Conservation (phyloP, 2,797 vertebrate species). For the Threskiornis aethiopicus region DNA sequence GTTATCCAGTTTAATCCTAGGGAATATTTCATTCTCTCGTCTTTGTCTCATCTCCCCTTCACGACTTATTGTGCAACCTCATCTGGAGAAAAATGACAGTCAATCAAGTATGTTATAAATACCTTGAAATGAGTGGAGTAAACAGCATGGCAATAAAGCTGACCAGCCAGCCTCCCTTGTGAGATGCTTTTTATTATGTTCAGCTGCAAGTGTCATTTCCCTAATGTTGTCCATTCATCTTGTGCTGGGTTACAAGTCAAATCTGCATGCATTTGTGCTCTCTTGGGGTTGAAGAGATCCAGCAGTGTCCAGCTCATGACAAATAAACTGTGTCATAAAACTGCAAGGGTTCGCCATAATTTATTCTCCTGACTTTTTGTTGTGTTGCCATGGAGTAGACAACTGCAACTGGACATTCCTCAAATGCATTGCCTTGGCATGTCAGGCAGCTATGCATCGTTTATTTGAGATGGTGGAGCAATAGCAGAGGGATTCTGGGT, state of each 20-base stretch:
- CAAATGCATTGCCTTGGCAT: neutral
- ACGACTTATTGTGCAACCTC: neutral
- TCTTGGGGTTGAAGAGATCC: neutral
- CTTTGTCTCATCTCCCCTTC: neutral
- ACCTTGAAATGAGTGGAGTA: neutral
- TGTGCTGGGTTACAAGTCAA: neutral
- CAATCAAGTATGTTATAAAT: neutral
- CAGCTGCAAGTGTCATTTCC: slow-evolving; percentile 11
- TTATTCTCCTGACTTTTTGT: neutral
- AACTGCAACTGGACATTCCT: neutral
- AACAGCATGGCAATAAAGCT: neutral
- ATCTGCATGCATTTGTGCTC: neutral
- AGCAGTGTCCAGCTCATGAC: neutral
- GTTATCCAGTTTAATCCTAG: neutral
- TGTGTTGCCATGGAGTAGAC: neutral
- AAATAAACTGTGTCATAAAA: neutral
- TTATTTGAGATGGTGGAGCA: neutral
- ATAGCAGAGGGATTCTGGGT: neutral
- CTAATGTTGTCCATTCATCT: slow-evolving; percentile 30
- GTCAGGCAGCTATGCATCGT: neutral
- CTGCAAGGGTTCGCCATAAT: neutral
- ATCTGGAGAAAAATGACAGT: neutral
- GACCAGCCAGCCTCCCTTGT: neutral
- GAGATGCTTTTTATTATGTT: slow-evolving; percentile 47
- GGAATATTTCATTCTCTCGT: neutral